Evolutionary conservation across 2,113 vertebrate species (phyloP).

Genomic region (Tor tambroides): DNA sequence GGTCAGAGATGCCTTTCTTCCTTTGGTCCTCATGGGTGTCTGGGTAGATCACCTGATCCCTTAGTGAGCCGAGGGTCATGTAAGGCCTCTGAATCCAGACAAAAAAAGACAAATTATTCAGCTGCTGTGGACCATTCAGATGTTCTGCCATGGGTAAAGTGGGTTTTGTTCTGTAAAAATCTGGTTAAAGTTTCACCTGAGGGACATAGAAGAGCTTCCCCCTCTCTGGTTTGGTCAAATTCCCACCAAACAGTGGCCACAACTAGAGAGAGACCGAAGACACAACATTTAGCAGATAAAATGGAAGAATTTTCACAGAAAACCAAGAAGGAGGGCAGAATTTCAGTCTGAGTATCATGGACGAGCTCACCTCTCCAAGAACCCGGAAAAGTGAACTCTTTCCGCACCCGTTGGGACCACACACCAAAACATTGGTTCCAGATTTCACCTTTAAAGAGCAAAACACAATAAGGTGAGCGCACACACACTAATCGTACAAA

Average conservation of each 20-base stretch:
- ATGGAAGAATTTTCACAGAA: not conserved
- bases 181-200: conserved; percentile 80
- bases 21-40: conserved; percentile 90
- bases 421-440: conserved; percentile 95
- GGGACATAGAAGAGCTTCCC: conserved; percentile 98
- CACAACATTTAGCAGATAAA: not conserved
- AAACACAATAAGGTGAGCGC: not conserved
- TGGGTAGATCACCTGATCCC: conserved; percentile 98
- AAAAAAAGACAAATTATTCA: not conserved
- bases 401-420: conserved; percentile 97
- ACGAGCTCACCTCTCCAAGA: conserved; percentile 88
- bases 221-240: conserved; percentile 93
- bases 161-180: not conserved
- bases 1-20: conserved; percentile 91
- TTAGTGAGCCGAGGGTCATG: conserved; percentile 93
- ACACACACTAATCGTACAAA: not conserved
- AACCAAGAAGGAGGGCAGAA: not conserved
- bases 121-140: not conserved
- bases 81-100: conserved; percentile 86
- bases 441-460: conserved; percentile 83
- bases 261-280: conserved; percentile 74
- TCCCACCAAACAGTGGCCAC: conserved; percentile 95
- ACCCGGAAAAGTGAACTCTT: conserved; percentile 97
- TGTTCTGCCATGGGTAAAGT: not conserved
- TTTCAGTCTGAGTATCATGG: not conserved